Percentiles rank a stretch among this genome's conserved stretches.
Evolutionary conservation across 2,113 vertebrate species (phyloP).

Genomic region (Caracal caracal): DNA sequence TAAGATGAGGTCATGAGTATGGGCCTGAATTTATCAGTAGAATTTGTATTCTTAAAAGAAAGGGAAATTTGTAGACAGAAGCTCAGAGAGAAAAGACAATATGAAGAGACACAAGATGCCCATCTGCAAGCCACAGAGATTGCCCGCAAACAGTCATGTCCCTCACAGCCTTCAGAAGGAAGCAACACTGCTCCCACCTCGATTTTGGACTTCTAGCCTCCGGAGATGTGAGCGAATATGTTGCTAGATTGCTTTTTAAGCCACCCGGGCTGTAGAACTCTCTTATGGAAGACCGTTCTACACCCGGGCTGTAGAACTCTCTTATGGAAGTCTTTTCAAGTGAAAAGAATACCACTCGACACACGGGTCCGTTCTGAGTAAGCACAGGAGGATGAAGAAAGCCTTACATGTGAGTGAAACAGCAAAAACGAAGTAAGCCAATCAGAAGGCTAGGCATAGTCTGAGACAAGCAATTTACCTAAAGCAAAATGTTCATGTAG

Average conservation of each 20-base stretch:
- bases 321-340: neutral
- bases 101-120: neutral
- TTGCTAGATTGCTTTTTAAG: neutral
- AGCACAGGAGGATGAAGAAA: neutral
- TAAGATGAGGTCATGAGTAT: neutral
- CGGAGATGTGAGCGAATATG: neutral
- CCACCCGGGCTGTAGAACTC: neutral
- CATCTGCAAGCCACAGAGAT: neutral
- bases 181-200: neutral
- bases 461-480: neutral
- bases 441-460: neutral
- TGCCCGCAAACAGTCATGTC: neutral
- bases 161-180: neutral
- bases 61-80: neutral
- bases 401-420: neutral
- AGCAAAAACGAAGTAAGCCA: neutral
- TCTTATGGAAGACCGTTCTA: neutral
- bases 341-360: neutral
- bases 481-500: neutral
- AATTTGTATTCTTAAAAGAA: neutral
- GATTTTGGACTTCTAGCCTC: neutral
- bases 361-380: neutral
- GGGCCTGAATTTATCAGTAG: neutral
- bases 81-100: neutral
- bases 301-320: neutral